Conservation (phyloP, 2,797 vertebrate genomes). For the Rousettus madagascariensis region DNA sequence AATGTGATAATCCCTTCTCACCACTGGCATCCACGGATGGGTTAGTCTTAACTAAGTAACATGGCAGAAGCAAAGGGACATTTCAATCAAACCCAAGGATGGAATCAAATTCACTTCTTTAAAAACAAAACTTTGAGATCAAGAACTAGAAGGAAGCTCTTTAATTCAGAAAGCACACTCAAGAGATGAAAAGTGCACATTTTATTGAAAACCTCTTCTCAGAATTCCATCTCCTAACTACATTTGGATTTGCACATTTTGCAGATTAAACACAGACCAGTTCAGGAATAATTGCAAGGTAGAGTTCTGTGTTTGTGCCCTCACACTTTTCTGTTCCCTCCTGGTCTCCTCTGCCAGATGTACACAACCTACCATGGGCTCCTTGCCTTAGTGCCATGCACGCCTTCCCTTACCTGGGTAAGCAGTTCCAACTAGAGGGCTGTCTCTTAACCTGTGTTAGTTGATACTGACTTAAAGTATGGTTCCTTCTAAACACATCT, state of each 20-base stretch:
- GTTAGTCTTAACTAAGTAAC: neutral
- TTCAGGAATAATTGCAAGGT: neutral
- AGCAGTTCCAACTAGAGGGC: neutral
- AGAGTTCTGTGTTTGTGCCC: neutral
- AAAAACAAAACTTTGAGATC: neutral
- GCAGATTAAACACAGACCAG: neutral
- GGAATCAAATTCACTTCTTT: slow-evolving; percentile 24
- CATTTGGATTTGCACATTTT: neutral
- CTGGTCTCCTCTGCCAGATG: neutral
- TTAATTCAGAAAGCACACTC: neutral
- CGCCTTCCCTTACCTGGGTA: neutral
- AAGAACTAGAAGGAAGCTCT: neutral
- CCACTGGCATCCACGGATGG: neutral
- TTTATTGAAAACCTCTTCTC: neutral
- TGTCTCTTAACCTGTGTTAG: neutral
- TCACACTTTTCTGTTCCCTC: neutral
- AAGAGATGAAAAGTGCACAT: neutral
- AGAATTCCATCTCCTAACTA: neutral
- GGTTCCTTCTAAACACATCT: neutral
- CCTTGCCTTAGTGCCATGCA: neutral
- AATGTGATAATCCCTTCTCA: neutral
- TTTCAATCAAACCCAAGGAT: neutral
- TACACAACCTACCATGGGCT: neutral
- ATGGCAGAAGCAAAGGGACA: neutral
- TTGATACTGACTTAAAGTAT: neutral